phyloP scores from a whole-genome alignment of 2,113 vertebrate genomes.

The Dascyllus trimaculatus region DNA sequence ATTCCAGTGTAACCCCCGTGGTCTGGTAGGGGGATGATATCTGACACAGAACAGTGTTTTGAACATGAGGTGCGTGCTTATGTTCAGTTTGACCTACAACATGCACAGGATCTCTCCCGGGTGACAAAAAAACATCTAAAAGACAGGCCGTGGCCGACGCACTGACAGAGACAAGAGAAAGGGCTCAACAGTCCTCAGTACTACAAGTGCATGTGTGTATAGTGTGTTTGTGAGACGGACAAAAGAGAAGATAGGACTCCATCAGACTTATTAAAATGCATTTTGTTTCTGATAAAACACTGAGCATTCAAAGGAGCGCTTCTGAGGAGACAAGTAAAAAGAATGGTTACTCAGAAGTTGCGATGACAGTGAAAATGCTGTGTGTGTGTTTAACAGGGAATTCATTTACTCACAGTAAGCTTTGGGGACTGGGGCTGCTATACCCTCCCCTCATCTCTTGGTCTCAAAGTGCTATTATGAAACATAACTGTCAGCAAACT shows the following conservation, averaged over 20 bases:
- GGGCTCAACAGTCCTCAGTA: neutral
- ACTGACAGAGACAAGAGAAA: slow-evolving; percentile 26
- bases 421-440: neutral
- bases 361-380: slow-evolving; percentile 23
- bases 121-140: slow-evolving; percentile 36
- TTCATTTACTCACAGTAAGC: slow-evolving; percentile 9
- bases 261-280: slow-evolving; percentile 4
- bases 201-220: neutral
- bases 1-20: slow-evolving; percentile 9
- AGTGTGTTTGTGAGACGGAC: slow-evolving; percentile 21
- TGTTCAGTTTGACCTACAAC: slow-evolving; percentile 37
- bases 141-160: slow-evolving; percentile 3
- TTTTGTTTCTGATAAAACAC: slow-evolving; percentile 22
- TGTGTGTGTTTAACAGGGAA: slow-evolving; percentile 16
- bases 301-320: neutral
- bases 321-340: slow-evolving; percentile 22
- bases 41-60: slow-evolving; percentile 6
- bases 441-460: neutral
- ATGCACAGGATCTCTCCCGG: slow-evolving; percentile 18
- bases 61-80: slow-evolving; percentile 6
- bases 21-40: slow-evolving; percentile 25
- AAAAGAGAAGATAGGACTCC: neutral
- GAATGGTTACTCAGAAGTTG: slow-evolving; percentile 15
- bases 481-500: slow-evolving; percentile 19
- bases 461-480: neutral